Percentiles rank a stretch among this genome's conserved stretches.
Evolutionary conservation across 2,113 vertebrate genomes (phyloP).

Genomic region (Pardalotus punctatus): DNA sequence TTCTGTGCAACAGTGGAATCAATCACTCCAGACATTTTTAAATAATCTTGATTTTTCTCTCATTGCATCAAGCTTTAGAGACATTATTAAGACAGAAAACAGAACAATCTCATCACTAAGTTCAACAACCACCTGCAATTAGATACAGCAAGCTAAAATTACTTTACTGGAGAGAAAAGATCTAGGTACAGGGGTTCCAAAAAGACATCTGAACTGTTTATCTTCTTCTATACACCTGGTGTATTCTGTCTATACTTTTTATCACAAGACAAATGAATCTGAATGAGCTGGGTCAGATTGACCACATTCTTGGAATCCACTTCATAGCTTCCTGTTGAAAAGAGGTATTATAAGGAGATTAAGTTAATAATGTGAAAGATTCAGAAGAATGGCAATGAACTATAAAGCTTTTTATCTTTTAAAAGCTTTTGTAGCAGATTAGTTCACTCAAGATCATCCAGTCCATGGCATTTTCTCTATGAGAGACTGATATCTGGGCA

Average conservation of each 20-base stretch:
- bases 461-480: background rate
- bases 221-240: constrained; percentile 1
- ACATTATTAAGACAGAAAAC: background rate
- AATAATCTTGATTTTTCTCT: background rate
- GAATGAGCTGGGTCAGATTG: background rate
- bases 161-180: constrained; percentile 40
- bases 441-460: background rate
- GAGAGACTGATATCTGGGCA: background rate
- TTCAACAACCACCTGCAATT: constrained; percentile 10
- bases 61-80: background rate
- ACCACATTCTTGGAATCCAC: background rate
- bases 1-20: background rate
- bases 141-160: constrained; percentile 57
- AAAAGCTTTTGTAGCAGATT: background rate
- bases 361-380: background rate
- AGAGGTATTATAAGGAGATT: background rate
- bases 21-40: background rate
- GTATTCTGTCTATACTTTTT: background rate
- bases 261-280: background rate
- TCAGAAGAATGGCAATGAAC: background rate
- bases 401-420: background rate
- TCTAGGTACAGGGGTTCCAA: constrained; percentile 30
- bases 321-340: constrained; percentile 47
- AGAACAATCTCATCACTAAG: constrained; percentile 12
- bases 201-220: constrained; percentile 21